phyloP scores from a whole-genome alignment of 2,888 invertebrate species.

The Drosophila atripex region DNA sequence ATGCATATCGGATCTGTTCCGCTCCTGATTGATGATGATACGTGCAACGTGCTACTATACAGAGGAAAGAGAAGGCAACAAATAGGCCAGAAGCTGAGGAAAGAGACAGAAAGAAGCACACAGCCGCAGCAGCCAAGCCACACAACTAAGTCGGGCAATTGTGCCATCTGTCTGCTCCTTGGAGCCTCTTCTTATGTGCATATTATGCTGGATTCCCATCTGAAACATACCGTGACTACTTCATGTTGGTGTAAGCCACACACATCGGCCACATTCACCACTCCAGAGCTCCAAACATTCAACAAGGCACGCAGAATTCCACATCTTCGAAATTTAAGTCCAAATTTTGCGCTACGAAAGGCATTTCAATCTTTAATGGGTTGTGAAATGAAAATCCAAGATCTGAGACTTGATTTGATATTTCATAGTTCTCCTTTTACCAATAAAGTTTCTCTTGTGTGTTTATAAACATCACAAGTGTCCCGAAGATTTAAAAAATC shows the following conservation, averaged over 20 bases:
- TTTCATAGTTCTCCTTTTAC: too few relatives aligned
- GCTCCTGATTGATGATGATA: conserved; percentile 71
- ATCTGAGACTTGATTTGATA: neutral
- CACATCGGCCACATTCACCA: conserved; percentile 15
- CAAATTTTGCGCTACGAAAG: conserved; percentile 21
- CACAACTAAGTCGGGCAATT: conserved; percentile 40
- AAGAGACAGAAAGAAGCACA: neutral
- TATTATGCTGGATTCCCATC: conserved; percentile 56
- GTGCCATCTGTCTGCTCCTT: conserved; percentile 40
- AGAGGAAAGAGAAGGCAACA: neutral
- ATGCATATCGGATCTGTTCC: conserved; percentile 72
- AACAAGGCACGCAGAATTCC: conserved; percentile 50
- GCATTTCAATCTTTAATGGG: neutral
- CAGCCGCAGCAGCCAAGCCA: conserved; percentile 30
- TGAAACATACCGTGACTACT: conserved; percentile 64
- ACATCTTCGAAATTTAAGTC: conserved; percentile 39
- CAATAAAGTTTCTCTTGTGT: neutral
- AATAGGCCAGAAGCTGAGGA: neutral
- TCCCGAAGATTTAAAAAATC: neutral
- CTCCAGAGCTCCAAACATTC: conserved; percentile 20
- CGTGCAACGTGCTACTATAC: conserved; percentile 42
- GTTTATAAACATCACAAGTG: too few relatives aligned
- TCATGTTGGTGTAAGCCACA: conserved; percentile 55
- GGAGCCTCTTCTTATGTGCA: conserved; percentile 51
- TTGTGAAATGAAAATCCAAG: neutral